Base-by-base conservation (phyloP, 53 echinoderm and acorn worm genomes). In the Hippasteria phrygiana region DNA sequence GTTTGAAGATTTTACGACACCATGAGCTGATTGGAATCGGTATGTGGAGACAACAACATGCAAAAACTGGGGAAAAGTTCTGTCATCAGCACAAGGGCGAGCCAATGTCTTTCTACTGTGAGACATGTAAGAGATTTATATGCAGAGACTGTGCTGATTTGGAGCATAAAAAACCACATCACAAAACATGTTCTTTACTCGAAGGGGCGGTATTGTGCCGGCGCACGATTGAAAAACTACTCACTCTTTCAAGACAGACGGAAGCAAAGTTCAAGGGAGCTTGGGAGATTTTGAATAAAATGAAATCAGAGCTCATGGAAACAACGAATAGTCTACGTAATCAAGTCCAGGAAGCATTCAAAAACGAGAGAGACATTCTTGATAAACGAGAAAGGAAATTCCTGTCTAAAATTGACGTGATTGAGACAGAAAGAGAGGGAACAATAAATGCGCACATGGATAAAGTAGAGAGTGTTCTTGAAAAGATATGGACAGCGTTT, bases 221-320 rank as follows among this genome's bases (percentile, higher is more conserved):
- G 26, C 92, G 90, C 43, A 34, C 51, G 5, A 38, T 92, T 46
- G 96, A 96, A 43, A 89, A 93, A 34, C 74, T 82, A 4, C 50
- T 96, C 20, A 71, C 81, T 4, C 74, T 92, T 36, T 89, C 88
- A 11, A 88, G 89, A 17, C 96, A 96, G 73, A 92, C 96, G 7
- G 96, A 93, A 43, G 96, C 96, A 2, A 96, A 96, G 32, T 96
- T 96, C 56, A 92, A 90, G 71, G 96, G 96, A 37, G 96, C 96
- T 13, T 92, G 93, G 92, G 93, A 93, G 73, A 95, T 95, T 51
- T 75, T 96, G 32, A 92, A 92, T 43, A 90, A 78, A 33, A 90
- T 90, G 53, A 78, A 87, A 27, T 74, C 72, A 35, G 92, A 92
- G 50, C 79, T 96, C 62, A 90, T 74, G 27, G 89, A 90, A 31